Conservation (phyloP, 2,888 invertebrate species). For the Lithosia quadra region DNA sequence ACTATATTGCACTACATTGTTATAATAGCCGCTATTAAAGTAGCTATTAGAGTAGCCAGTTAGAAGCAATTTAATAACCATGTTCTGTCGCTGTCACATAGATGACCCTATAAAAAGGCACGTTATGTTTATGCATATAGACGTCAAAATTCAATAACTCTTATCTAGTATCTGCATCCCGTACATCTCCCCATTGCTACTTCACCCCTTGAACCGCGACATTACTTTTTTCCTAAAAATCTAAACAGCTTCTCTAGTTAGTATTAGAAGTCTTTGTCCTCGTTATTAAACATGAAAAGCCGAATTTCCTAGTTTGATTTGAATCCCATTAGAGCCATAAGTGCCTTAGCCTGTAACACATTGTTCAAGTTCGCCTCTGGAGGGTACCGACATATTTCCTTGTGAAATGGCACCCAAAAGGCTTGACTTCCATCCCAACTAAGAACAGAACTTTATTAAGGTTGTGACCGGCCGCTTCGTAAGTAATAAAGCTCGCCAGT, state of each 20-base stretch:
- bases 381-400: background rate
- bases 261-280: background rate
- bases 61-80: no score
- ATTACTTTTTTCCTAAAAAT: no score
- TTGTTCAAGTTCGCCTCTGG: background rate
- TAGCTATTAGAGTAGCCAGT: background rate
- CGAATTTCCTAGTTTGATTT: constrained; percentile 1
- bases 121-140: no score
- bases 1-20: background rate
- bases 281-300: background rate
- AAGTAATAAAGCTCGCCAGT: background rate
- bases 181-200: no score
- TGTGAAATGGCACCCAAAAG: background rate
- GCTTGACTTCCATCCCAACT: background rate
- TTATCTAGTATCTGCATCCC: no score
- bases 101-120: no score
- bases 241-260: no score
- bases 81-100: no score
- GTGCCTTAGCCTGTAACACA: background rate
- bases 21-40: background rate
- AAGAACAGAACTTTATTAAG: background rate
- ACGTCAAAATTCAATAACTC: no score
- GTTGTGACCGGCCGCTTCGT: background rate
- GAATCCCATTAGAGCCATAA: background rate
- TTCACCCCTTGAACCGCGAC: no score